phyloP scores from a whole-genome alignment of 2,888 invertebrate genomes.

The Lasioglossum figueresi region DNA sequence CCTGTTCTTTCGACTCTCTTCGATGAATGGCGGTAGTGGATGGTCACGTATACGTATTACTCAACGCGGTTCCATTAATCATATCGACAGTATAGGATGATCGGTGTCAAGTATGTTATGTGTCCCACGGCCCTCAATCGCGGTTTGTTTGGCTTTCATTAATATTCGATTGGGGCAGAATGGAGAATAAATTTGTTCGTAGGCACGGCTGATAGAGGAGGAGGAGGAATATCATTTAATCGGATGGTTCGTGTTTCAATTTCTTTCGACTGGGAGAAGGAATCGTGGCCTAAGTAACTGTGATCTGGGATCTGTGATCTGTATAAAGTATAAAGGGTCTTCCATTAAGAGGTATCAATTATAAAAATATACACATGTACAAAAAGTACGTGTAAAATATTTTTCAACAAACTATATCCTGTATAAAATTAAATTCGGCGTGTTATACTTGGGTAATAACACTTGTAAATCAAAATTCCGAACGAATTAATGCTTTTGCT shows the following conservation, averaged over 20 bases:
- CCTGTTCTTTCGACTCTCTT: slow-evolving; percentile 54
- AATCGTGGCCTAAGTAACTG: neutral
- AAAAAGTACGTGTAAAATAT: no score
- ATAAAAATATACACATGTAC: no score
- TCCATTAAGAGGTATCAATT: no score
- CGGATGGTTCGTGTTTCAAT: neutral
- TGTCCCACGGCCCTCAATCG: slow-evolving; percentile 30
- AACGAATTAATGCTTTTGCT: no score
- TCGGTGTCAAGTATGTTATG: slow-evolving; percentile 45
- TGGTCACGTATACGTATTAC: slow-evolving; percentile 19
- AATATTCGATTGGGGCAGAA: slow-evolving; percentile 38
- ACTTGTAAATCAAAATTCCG: no score
- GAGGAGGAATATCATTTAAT: neutral
- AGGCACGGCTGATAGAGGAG: neutral
- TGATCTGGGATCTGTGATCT: no score
- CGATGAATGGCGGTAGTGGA: slow-evolving; percentile 47
- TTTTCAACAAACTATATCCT: no score
- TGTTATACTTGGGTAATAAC: no score
- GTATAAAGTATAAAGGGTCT: no score
- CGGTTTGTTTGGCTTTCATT: slow-evolving; percentile 46
- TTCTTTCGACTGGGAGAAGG: neutral
- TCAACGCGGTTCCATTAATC: slow-evolving; percentile 48
- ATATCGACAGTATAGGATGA: slow-evolving; percentile 43
- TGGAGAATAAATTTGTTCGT: slow-evolving; percentile 20
- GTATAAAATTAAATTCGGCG: no score